phyloP scores from a whole-genome alignment of 2,113 vertebrate genomes.

The Mastomys coucha region DNA sequence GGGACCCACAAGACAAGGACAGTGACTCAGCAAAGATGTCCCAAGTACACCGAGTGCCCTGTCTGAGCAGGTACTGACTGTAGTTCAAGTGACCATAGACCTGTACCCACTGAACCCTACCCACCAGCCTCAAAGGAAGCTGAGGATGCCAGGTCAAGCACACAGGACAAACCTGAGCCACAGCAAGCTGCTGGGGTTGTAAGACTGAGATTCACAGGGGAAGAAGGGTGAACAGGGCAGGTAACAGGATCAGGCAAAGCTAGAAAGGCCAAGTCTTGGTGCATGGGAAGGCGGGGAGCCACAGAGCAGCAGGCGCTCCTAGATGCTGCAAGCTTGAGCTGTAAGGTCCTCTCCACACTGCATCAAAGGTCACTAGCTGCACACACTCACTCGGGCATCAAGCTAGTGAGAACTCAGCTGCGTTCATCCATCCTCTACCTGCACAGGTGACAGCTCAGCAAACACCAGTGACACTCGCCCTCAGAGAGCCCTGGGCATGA shows the following conservation, averaged over 20 bases:
- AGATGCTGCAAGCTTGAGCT: not conserved
- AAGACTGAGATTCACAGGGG: no score
- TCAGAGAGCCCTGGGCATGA: not conserved
- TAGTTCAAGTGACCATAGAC: not conserved
- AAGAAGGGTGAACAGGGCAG: not conserved
- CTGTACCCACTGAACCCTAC: not conserved
- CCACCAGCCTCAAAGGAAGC: accelerated
- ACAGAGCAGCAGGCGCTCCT: no score
- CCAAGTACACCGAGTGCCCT: accelerated
- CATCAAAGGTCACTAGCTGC: not conserved
- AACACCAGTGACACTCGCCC: not conserved
- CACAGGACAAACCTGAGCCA: accelerated
- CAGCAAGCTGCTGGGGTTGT: not conserved
- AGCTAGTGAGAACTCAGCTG: not conserved
- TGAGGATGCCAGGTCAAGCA: no score
- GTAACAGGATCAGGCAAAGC: no score
- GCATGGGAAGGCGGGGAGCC: not conserved
- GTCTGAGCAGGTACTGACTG: accelerated
- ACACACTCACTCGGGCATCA: accelerated
- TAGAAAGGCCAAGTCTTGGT: not conserved
- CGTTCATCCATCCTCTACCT: not conserved
- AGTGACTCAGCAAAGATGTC: accelerated
- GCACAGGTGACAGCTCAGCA: not conserved
- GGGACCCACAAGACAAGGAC: accelerated
- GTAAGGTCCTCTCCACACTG: no score